These are phyloP conservation scores for Drosophila ironensis DNA, from an alignment of 1,140 invertebrate genomes.

Conservation along the genomic window DNA sequence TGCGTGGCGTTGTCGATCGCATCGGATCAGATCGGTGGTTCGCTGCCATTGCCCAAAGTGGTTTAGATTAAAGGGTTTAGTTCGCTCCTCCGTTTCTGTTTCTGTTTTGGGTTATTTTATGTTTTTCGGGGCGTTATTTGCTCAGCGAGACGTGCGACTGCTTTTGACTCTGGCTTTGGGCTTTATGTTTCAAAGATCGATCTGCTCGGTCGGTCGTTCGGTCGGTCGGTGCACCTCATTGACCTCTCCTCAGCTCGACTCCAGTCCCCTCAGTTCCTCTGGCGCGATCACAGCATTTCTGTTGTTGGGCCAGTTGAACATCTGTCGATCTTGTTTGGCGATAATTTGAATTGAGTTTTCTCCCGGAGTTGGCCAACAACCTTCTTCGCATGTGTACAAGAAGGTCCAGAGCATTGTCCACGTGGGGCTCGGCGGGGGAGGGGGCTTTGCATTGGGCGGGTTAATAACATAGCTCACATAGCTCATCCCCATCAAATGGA, in stretches of 20 bases:
- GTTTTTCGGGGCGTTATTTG: slow-evolving; percentile 78
- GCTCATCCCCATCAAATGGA: slow-evolving; percentile 26
- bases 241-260: slow-evolving; percentile 39
- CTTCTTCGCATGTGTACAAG: slow-evolving; percentile 33
- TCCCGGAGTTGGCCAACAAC: slow-evolving; percentile 38
- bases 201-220: slow-evolving; percentile 42
- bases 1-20: slow-evolving; percentile 69
- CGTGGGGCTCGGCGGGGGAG: background rate
- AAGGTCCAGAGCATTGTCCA: slow-evolving; percentile 28
- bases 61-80: slow-evolving; percentile 79
- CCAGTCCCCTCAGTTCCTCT: background rate
- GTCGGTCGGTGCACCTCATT: slow-evolving; percentile 66
- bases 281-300: slow-evolving; percentile 23
- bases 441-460: slow-evolving; percentile 2
- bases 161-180: slow-evolving; percentile 38
- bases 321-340: slow-evolving; percentile 77
- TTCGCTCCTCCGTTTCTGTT: slow-evolving; percentile 7
- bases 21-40: slow-evolving; percentile 29
- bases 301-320: slow-evolving; percentile 65
- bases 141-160: slow-evolving; percentile 76
- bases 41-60: slow-evolving; percentile 66
- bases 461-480: slow-evolving; percentile 69
- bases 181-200: slow-evolving; percentile 41
- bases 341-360: slow-evolving; percentile 81
- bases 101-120: slow-evolving; percentile 50